Conservation (phyloP, 2,113 vertebrate genomes). For the Mustelus asterias region DNA sequence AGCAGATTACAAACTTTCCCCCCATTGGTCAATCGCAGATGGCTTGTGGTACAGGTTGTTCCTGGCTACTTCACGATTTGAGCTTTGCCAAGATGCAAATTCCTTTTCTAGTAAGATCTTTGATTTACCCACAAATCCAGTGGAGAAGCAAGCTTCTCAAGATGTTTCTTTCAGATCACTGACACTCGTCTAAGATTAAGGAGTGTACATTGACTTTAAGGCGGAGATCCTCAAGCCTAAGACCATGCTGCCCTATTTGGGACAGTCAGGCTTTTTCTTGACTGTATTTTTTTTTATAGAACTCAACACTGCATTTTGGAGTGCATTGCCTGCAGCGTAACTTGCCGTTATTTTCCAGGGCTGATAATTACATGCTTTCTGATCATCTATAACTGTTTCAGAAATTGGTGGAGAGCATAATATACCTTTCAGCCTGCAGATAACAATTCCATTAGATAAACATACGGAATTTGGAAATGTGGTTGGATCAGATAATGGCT, state of each 20-base stretch:
- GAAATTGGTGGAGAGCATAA: not conserved
- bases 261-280: not conserved
- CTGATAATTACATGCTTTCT: not conserved
- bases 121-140: not conserved
- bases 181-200: not conserved
- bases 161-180: not conserved
- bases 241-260: not conserved
- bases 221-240: not conserved
- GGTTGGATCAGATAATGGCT: not conserved
- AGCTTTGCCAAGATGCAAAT: not conserved
- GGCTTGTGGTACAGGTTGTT: not conserved
- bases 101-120: not conserved
- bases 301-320: not conserved
- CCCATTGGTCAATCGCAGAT: not conserved
- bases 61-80: not conserved
- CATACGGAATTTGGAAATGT: not conserved
- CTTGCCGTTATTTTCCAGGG: not conserved
- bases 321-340: not conserved
- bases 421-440: not conserved
- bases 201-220: not conserved
- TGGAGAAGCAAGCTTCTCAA: not conserved
- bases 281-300: not conserved
- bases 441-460: not conserved
- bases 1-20: not conserved
- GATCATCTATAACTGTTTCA: constrained; percentile 17